Base-by-base conservation (phyloP, 2,797 vertebrate species). In the Notolabrus celidotus region DNA sequence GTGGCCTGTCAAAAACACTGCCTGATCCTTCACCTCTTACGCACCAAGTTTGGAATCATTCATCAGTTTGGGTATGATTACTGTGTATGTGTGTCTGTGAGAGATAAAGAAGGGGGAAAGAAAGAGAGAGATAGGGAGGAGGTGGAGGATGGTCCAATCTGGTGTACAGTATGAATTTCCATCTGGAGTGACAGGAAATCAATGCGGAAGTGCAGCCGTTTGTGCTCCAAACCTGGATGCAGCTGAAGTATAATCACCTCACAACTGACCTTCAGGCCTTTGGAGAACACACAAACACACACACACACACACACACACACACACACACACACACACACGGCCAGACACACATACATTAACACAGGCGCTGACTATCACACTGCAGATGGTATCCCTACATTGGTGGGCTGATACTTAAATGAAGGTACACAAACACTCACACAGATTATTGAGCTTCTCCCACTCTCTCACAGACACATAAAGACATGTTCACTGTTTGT, bases 181-280 rank as follows among this genome's bases (percentile, higher is more conserved):
- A 87, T 81, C 67, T 79, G 74, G 67, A 81, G 68, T 84, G 90
- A 92, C 91, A 88, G 86, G 72, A 93, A 93, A 92, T 93, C 92
- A 86, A 93, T 94, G 74, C 55, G 83, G 56, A 87, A 83, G 80
- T 86, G 80, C 88, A 86, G 83, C 79, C 72, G 70, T 85, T 79
- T 87, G 60, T 80, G 67, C 77, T 87, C 77, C 69, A 77, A 74
- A 88, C 66, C 69, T 84, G 76, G 73, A 81, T 64, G 80, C 74
- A 67, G 80, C 82, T 81, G 63, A 83, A 81, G 72, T 66, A 81
- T 89, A 86, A 89, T 90, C 85, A 88, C 86, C 86, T 80, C 73
- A 53, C 41, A 6, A 5, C 53, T 82, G 89, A 92, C 89, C 91
- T 92, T 89, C 79, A 80, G 74, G 63, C 75, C 51, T 63, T 64